Evolutionary conservation across 2,113 vertebrate species (phyloP).

Genomic region (Emydocephalus ijimae): DNA sequence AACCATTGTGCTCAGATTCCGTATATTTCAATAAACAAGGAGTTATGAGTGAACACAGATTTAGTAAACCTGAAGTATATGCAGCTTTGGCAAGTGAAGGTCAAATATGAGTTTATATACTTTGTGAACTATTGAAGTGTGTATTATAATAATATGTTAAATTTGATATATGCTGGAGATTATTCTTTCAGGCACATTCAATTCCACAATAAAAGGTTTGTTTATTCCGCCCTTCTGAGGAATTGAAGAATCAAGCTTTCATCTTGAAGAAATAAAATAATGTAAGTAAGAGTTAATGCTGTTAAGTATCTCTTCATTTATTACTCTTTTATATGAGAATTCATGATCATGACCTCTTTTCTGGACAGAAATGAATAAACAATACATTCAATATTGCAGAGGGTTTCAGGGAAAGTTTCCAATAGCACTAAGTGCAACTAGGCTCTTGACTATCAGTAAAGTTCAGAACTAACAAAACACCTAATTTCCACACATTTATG

Average conservation of each 20-base stretch:
- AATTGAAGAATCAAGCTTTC: background rate
- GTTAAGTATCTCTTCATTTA: background rate
- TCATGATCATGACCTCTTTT: background rate
- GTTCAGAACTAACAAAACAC: background rate
- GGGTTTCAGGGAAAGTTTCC: background rate
- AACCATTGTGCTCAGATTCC: background rate
- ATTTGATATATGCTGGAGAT: constrained; percentile 10
- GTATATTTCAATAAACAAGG: background rate
- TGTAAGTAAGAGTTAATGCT: background rate
- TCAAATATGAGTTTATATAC: constrained; percentile 18
- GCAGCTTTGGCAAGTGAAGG: constrained; percentile 11
- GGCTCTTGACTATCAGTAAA: background rate
- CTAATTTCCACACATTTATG: constrained; percentile 7
- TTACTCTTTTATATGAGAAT: background rate
- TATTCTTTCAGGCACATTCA: constrained; percentile 2
- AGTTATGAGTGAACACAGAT: background rate
- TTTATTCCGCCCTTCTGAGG: background rate
- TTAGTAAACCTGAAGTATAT: background rate
- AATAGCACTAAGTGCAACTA: background rate
- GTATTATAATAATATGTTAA: constrained; percentile 14
- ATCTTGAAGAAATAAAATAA: background rate
- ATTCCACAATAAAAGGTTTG: background rate
- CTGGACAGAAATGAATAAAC: constrained; percentile 6
- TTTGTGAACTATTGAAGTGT: constrained; percentile 4
- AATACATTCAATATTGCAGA: background rate